Percentiles rank a stretch among this genome's conserved stretches.
phyloP scores from a whole-genome alignment of 2,797 vertebrate genomes.

The Scleropages formosus region DNA sequence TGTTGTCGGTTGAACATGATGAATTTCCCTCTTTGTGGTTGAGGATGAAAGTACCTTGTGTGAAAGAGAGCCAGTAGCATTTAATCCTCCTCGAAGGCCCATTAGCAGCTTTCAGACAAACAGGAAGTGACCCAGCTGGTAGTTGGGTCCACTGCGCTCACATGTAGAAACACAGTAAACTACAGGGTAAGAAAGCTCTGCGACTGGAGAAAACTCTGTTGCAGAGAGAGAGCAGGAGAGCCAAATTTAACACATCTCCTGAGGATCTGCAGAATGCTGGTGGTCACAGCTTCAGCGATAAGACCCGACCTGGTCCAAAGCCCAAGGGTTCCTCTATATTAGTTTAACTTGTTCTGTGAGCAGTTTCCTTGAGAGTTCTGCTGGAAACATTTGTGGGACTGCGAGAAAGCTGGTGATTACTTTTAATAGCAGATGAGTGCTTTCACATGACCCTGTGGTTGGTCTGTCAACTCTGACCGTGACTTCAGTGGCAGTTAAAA shows the following conservation, averaged over 20 bases:
- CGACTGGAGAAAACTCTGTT: too few species aligned
- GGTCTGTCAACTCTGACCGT: too few species aligned
- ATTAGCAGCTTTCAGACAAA: conserved; percentile 36
- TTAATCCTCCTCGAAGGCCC: conserved; percentile 56
- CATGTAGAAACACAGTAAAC: conserved; percentile 45
- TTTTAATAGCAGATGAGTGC: too few species aligned
- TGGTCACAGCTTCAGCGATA: not conserved
- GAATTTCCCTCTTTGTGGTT: conserved; percentile 23
- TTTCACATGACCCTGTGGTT: not conserved
- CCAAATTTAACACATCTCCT: not conserved
- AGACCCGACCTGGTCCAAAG: not conserved
- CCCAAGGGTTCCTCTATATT: not conserved
- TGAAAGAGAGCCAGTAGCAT: conserved; percentile 48
- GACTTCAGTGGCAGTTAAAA: too few species aligned
- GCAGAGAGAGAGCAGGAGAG: not conserved
- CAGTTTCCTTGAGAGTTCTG: not conserved
- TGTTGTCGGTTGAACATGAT: too few species aligned
- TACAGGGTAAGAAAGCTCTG: not conserved
- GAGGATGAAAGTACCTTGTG: conserved; percentile 28
- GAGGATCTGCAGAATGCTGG: not conserved
- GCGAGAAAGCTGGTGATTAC: too few species aligned
- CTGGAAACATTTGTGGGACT: not conserved
- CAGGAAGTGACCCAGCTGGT: conserved; percentile 34
- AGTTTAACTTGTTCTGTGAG: too few species aligned
- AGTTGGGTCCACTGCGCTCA: conserved; percentile 39